A percentile compares a stretch with the other conserved stretches of the same genome.
phyloP scores from a whole-genome alignment of 2,888 invertebrate genomes.

The Drosophila yooni region DNA sequence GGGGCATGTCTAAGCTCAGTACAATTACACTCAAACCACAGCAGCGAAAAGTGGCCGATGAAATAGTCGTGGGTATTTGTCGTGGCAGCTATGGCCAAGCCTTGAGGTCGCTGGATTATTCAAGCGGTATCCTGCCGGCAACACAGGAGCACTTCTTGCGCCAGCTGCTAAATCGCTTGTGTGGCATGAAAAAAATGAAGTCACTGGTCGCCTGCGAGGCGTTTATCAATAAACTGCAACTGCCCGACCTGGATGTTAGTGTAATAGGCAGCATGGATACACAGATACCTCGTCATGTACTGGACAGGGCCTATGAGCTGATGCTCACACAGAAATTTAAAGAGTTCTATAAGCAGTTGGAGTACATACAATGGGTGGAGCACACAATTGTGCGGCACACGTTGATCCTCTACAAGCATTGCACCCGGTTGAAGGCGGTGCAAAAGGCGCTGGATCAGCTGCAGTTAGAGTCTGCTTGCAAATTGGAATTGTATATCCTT shows the following conservation, averaged over 20 bases:
- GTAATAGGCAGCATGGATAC: conserved; percentile 29
- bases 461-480: not conserved
- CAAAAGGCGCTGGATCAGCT: conserved; percentile 25
- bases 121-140: conserved; percentile 17
- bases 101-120: conserved; percentile 7
- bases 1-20: not conserved
- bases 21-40: conserved; percentile 4
- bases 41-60: conserved; percentile 44
- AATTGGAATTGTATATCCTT: conserved; percentile 22
- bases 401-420: conserved; percentile 44
- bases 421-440: conserved; percentile 33
- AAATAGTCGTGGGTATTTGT: conserved; percentile 27
- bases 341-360: conserved; percentile 35
- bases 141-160: conserved; percentile 27
- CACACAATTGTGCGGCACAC: conserved; percentile 49
- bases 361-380: conserved; percentile 46
- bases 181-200: conserved; percentile 14
- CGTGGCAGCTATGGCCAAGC: conserved; percentile 48
- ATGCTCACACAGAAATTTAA: conserved; percentile 13
- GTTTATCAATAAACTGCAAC: conserved; percentile 20
- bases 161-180: conserved; percentile 18
- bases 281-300: conserved; percentile 23
- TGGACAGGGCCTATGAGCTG: conserved; percentile 33
- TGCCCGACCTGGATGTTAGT: conserved; percentile 19
- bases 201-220: conserved; percentile 24